Evolutionary conservation across 2,797 vertebrate species (phyloP).

Genomic region (Alca torda): DNA sequence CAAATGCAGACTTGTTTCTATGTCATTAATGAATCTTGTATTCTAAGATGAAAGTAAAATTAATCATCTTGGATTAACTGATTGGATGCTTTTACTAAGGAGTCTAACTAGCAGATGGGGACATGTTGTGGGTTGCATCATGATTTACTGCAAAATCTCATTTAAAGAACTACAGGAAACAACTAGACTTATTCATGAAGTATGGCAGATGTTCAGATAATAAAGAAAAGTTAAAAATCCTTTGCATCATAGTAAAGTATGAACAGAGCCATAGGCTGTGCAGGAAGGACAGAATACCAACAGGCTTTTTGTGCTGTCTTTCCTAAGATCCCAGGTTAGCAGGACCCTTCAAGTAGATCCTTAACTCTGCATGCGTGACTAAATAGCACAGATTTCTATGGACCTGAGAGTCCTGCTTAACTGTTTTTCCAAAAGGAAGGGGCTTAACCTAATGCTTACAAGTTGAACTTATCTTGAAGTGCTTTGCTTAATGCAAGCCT

Average conservation of each 20-base stretch:
- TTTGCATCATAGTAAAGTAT: neutral
- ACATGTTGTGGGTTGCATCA: neutral
- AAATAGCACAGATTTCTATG: neutral
- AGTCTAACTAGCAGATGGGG: neutral
- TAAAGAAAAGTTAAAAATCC: neutral
- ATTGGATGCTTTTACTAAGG: neutral
- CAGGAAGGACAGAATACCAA: neutral
- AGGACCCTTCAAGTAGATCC: neutral
- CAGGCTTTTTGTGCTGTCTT: neutral
- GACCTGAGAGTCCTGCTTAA: neutral
- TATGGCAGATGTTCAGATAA: neutral
- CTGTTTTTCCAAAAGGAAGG: neutral
- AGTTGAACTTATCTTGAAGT: neutral
- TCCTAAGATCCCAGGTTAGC: neutral
- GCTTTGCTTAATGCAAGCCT: neutral
- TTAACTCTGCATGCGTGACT: neutral
- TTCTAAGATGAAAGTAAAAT: conserved; percentile 53
- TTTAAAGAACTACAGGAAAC: neutral
- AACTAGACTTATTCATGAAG: neutral
- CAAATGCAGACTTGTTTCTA: conserved; percentile 68
- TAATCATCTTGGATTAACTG: conserved; percentile 43
- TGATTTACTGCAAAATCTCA: neutral
- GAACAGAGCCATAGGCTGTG: neutral
- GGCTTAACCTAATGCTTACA: neutral
- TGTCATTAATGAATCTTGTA: conserved; percentile 64